Evolutionary conservation across 1,140 invertebrate species (phyloP).

Genomic region (Probaryconus sp.): DNA sequence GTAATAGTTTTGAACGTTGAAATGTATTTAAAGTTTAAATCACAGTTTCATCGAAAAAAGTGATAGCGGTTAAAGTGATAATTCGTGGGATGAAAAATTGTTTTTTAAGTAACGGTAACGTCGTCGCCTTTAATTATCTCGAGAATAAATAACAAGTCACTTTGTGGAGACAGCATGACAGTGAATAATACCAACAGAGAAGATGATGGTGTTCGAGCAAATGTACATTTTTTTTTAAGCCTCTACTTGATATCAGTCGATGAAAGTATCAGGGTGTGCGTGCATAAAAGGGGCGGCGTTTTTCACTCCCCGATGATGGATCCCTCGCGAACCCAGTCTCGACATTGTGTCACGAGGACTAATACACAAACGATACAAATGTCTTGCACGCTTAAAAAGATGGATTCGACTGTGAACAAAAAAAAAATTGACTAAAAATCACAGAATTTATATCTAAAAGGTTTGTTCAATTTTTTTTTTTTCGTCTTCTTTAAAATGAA

Average conservation of each 20-base stretch:
- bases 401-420: no score
- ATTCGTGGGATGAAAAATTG: slow-evolving; percentile 17
- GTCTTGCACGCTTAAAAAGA: slow-evolving; percentile 1
- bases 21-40: no score
- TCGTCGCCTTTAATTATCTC: slow-evolving; percentile 32
- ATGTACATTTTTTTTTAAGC: no score
- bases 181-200: slow-evolving; percentile 3
- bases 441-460: no score
- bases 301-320: slow-evolving; percentile 51
- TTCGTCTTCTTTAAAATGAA: no score
- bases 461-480: no score
- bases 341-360: slow-evolving; percentile 44
- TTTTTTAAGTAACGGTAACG: slow-evolving; percentile 16
- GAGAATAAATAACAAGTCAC: slow-evolving; percentile 33
- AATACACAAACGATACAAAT: slow-evolving; percentile 38
- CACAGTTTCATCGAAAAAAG: no score
- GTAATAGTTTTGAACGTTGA: no score
- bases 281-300: slow-evolving; percentile 49
- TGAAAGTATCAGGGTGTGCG: slow-evolving; percentile 34
- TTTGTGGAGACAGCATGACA: slow-evolving; percentile 27
- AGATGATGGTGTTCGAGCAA: slow-evolving; percentile 24
- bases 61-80: no score
- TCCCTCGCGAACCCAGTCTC: slow-evolving; percentile 25
- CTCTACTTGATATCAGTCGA: slow-evolving; percentile 27
- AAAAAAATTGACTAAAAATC: no score